Evolutionary conservation across 2,888 invertebrate genomes (phyloP), one percentile per base, ranked within the genome.

Genomic region (Agriopis aurantiaria): DNA sequence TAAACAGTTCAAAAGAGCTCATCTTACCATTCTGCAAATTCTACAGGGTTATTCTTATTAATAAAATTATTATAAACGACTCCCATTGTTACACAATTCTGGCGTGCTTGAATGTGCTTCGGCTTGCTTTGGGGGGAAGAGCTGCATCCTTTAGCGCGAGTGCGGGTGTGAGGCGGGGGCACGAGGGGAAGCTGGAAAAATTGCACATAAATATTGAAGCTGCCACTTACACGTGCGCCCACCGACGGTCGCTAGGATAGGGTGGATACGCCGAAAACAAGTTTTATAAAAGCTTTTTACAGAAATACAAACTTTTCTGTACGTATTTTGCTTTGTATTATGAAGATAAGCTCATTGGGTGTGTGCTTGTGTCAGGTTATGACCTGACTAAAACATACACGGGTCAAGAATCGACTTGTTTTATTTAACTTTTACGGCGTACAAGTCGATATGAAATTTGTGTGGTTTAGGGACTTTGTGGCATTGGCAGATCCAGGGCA

Each of bases 151-250:
- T 92, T 91, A 91, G 90, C 89, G 86, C 80, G 85, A 80, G 71
- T 75, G 70, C 75, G 77, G 78, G 77, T 71, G 81, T 77, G 72
- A 74, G 65, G 75, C 60, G 45, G 76, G 77, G 83, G 79, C 80
- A 76, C 73, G 77, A 79, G 85, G 85, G 80, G 84, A 83, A 82
- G 88, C 86, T 88, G 93, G 93, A 93, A 94, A 94, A 94, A 94
- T 94, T 94, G 93, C 92, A 92, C 94, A 93, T 94, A 94, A 94
- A 94, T 94, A 94, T 94, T 94, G 94, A 92, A 94, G 94, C 93
- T 93, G 94, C 94, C 94, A 94, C 92, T 93, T 94, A 93, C 94
- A 94, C 93, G 94, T 94, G 94, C 92, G 92, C 91, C 91, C 88
- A 85, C 84, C 81, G 88, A 82, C 78, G 71, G 72, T 60, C 67